Conservation (phyloP, 2,888 invertebrate genomes). For the Metopia argyrocephala region DNA sequence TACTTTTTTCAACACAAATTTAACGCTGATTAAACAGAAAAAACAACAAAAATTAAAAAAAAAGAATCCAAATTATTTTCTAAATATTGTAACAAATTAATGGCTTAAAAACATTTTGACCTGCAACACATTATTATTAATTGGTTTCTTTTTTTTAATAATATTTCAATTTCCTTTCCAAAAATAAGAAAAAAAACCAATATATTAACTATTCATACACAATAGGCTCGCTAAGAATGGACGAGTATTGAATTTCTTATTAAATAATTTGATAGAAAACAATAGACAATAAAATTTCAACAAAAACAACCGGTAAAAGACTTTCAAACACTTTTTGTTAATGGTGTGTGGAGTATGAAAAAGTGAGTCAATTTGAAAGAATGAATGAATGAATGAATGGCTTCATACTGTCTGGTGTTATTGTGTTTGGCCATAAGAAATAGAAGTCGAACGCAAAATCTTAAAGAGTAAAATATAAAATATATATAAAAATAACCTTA, state of each 20-base stretch:
- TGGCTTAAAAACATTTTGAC: constrained; percentile 31
- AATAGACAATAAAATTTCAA: constrained; percentile 31
- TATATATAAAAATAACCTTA: constrained; percentile 16
- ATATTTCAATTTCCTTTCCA: constrained; percentile 62
- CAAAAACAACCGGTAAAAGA: constrained; percentile 1
- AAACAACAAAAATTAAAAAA: too few species aligned
- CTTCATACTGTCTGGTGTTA: constrained; percentile 48
- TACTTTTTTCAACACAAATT: too few species aligned
- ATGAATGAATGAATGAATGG: constrained; percentile 17
- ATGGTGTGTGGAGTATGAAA: neutral
- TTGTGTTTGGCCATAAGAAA: neutral
- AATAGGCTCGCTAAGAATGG: constrained; percentile 32
- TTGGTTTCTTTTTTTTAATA: constrained; percentile 60
- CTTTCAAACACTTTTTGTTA: constrained; percentile 34
- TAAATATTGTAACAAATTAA: constrained; percentile 29
- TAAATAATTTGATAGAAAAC: too few species aligned
- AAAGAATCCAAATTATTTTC: too few species aligned
- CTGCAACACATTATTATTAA: constrained; percentile 58
- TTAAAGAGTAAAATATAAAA: constrained; percentile 18
- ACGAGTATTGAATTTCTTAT: too few species aligned
- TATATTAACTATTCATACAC: neutral
- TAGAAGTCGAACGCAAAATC: constrained; percentile 39
- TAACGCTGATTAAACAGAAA: too few species aligned
- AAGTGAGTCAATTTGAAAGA: too few species aligned
- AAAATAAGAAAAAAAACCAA: constrained; percentile 30